Evolutionary conservation across 35 echinoderm and acorn worm genomes (phyloP), one percentile per base, ranked within the genome.

Genomic region (Anneissia japonica): DNA sequence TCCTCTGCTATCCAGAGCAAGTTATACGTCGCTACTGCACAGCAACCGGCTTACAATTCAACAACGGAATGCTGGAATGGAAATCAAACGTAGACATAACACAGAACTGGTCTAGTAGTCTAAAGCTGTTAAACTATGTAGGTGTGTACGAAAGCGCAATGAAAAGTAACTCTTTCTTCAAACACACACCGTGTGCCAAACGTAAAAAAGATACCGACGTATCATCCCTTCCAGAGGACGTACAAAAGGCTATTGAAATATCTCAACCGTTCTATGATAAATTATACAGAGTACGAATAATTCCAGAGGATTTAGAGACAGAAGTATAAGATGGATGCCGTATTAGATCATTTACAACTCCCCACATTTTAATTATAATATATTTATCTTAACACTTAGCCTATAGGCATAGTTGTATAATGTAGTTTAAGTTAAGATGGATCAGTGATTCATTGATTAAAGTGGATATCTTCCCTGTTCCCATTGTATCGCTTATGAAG

Each of bases 11-110:
- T 64, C 94, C 94, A 2, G 94, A 97, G 35, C 81, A 83, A 36
- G 81, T 93, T 56, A 35, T 97, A 39, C 46, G 79, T 29, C 84
- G 78, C 80, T 97, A 93, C 74, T 97, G 94, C 74, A 82, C 83
- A n/a, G 46, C 79, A 3, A 84, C 87, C 0, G 94, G 87, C 12
- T 79, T 97, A 31, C 83, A 90, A 9, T 97, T 89, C 35, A 35
- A 81, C 29, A 64, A 84, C 17, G 76, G 79, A 4, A 79, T 87
- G 36, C 80, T 92, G 13, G 87, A 87, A 30, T 92, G 90, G 90
- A 72, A 92, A 26, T 41, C 35, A 29, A 74, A 64, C 41, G 28
- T 39, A 19, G 84, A 87, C 26, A 39, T 87, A 28, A 85, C 76
- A 0, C 81, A 77, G 84, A 37, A 87, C 28, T 78, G 38, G 36